phyloP scores from a whole-genome alignment of 2,113 vertebrate genomes.

The Muntiacus reevesi region DNA sequence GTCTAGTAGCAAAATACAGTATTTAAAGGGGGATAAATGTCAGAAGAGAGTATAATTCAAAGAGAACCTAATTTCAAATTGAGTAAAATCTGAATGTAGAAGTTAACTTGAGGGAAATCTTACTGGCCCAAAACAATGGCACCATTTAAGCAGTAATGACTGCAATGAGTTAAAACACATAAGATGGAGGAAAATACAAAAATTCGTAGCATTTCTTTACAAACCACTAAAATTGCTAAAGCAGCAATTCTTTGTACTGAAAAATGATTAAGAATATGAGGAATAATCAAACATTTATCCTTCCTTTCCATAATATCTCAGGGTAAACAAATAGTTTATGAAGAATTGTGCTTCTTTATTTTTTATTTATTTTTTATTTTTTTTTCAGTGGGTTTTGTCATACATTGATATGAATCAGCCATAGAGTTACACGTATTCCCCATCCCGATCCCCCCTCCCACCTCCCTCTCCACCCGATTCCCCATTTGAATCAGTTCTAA shows the following conservation, averaged over 20 bases:
- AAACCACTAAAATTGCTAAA: background rate
- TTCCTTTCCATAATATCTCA: background rate
- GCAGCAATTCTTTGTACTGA: background rate
- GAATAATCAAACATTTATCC: background rate
- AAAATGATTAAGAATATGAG: background rate
- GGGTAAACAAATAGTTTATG: background rate
- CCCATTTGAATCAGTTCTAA: no score
- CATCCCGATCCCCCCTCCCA: no score
- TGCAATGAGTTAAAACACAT: background rate
- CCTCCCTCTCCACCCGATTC: no score
- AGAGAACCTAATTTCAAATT: background rate
- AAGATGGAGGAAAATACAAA: background rate
- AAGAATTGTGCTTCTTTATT: background rate
- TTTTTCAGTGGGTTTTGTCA: no score
- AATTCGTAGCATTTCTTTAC: background rate
- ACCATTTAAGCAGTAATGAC: background rate
- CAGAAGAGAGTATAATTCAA: background rate
- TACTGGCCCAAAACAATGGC: background rate
- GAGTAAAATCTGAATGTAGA: background rate
- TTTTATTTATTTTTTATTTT: no score
- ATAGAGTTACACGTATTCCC: no score
- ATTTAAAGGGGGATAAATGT: background rate
- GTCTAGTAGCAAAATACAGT: background rate
- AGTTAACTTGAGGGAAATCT: background rate
- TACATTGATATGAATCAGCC: no score